Base-by-base conservation (phyloP, 2,797 vertebrate species). In the Schizothorax lantsangensis region DNA sequence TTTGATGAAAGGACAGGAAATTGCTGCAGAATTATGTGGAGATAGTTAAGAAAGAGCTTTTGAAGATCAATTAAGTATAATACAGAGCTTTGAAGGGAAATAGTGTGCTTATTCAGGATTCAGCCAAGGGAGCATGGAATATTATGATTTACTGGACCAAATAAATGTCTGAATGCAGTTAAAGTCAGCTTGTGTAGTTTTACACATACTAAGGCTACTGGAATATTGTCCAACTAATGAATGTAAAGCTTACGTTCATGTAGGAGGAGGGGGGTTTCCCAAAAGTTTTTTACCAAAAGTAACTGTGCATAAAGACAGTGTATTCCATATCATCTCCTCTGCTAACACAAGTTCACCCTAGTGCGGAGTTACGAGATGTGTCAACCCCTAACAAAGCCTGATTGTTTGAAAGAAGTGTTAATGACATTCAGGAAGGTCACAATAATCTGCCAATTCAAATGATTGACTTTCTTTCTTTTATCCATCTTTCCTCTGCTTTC, bases 101-200 rank as follows among this genome's bases (percentile, higher is more conserved):
- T 85, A 89, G 68, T 86, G 85, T 17, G 36, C 43, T 84, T 86
- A 88, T 89, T 89, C 89, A 90, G 82, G 52, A 81, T 86, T 79
- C 21, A 83, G 81, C 52, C 77, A n/a, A 38, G 84, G 81, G 81
- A 85, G 79, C 57, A 64, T 71, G 57, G 49, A 87, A 85, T 87
- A 88, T 71, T 86, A n/a, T 59, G 83, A 89, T 87, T 88, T 88
- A 89, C 62, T 69, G 33, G 21, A 7, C 38, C 54, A 87, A 89
- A 87, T 88, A 89, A 89, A 88, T 69, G 73, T 88, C 88, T 38
- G 73, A 78, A 81, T 54, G 83, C 66, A 81, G 74, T 78, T 84
- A 84, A 84, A 59, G 86, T 72, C 33, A 62, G 57, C 64, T 75
- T 69, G 49, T 74, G 66, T 47, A 21, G 66, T 83, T 88, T 81